phyloP scores from a whole-genome alignment of 2,797 vertebrate genomes.

The Trichosurus vulpecula region DNA sequence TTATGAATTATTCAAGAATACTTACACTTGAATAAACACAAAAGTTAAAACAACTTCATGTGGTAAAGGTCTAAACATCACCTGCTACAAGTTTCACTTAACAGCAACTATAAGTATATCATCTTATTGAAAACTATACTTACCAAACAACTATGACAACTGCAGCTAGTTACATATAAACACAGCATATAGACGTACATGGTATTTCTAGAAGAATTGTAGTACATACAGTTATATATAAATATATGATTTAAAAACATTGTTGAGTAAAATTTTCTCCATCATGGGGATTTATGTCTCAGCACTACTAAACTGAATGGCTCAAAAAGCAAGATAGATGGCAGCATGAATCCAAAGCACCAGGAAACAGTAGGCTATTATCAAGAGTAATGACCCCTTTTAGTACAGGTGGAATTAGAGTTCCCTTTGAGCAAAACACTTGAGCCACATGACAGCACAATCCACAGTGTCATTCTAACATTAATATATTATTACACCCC shows the following conservation, averaged over 20 bases:
- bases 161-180: not conserved
- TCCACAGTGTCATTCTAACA: constrained; percentile 46
- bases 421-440: constrained; percentile 56
- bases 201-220: constrained; percentile 4
- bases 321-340: constrained; percentile 60
- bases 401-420: constrained; percentile 66
- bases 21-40: not conserved
- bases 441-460: constrained; percentile 34
- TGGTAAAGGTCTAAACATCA: not conserved
- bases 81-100: not conserved
- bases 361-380: constrained; percentile 63
- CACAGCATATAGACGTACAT: not conserved
- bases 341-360: constrained; percentile 49
- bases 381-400: constrained; percentile 71
- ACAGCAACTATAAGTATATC: constrained; percentile 9
- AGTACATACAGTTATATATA: constrained; percentile 46
- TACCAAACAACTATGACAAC: not conserved
- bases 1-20: not conserved
- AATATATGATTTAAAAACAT: constrained; percentile 38
- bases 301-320: constrained; percentile 42
- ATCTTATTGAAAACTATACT: constrained; percentile 20
- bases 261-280: constrained; percentile 45
- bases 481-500: constrained; percentile 56
- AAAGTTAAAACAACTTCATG: not conserved
- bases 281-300: constrained; percentile 49